phyloP scores from a whole-genome alignment of 2,113 vertebrate species.

The Actenoides hombroni region DNA sequence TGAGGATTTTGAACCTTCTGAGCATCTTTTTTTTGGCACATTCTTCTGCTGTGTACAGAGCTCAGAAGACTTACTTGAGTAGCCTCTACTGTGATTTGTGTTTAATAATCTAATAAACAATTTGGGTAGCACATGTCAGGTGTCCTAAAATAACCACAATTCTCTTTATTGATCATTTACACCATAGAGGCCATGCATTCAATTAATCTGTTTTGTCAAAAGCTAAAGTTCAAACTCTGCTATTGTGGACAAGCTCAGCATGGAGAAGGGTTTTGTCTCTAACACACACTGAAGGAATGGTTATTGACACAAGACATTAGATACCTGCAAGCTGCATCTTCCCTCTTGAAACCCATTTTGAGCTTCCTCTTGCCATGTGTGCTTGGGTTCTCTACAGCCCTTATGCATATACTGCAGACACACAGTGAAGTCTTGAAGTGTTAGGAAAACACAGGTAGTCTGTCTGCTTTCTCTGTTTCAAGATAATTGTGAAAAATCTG shows the following conservation, averaged over 20 bases:
- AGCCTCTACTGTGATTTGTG: background rate
- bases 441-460: background rate
- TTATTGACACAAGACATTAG: background rate
- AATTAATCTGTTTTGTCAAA: background rate
- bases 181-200: background rate
- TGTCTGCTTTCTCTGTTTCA: background rate
- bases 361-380: background rate
- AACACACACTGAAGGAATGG: no score
- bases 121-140: background rate
- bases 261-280: background rate
- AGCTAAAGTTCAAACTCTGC: background rate
- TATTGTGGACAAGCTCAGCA: accelerated
- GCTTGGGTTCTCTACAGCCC: background rate
- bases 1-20: background rate
- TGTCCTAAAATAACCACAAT: background rate
- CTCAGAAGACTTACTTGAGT: background rate
- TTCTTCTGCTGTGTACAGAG: background rate
- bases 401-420: background rate
- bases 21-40: background rate
- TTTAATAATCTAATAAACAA: background rate
- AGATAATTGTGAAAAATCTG: background rate
- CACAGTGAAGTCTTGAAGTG: background rate
- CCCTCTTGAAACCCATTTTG: background rate
- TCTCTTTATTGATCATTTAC: background rate
- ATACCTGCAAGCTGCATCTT: background rate